Base-by-base conservation (phyloP, 2,888 invertebrate genomes). In the Chironomus riparius region DNA sequence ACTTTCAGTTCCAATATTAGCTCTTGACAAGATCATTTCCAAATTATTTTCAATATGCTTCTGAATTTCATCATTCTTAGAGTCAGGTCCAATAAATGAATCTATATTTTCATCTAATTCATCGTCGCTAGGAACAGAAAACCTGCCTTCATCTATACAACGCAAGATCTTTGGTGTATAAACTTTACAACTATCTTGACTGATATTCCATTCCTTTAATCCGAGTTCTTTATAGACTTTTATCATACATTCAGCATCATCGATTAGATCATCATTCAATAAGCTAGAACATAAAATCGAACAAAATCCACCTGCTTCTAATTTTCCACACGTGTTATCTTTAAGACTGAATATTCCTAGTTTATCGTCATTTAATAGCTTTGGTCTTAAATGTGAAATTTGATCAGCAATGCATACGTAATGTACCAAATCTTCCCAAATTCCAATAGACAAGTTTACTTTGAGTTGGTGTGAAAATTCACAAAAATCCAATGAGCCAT, bases 71-170 rank as follows among this genome's bases (percentile, higher is more conserved):
- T 10, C 38, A 38, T 38, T 10, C 10, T 38, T 38, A 10, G 7
- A 38, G 2, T 38, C 10, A 38, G 38, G 1, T 10, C 2, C 10
- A 10, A 38, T 10, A 10, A 2, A 38, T 1, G 1, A 10, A 38
- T 56, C 56, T 4, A 3, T 6, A 2, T 88, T 85, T 4, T 80
- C 80, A 56, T 82, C 79, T 48, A 81, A 81, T 62, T 90, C 83
- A 76, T 89, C 88, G 6, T 56, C 56, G n/a, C n/a, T 18, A 18
- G 56, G n/a, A 15, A 56, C 18, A 10, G 38, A 38, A 15, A 56
- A 56, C 5, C n/a, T 56, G 18, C 18, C 56, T 6, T 56, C 15
- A 18, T 56, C 15, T n/a, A 56, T 56, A 18, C 56, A 56, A 7
- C 7, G 18, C n/a, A 56, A 56, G 4, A 56, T 56, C 6, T 56